phyloP scores from a whole-genome alignment of 2,888 invertebrate species.

The Cephus runcator region DNA sequence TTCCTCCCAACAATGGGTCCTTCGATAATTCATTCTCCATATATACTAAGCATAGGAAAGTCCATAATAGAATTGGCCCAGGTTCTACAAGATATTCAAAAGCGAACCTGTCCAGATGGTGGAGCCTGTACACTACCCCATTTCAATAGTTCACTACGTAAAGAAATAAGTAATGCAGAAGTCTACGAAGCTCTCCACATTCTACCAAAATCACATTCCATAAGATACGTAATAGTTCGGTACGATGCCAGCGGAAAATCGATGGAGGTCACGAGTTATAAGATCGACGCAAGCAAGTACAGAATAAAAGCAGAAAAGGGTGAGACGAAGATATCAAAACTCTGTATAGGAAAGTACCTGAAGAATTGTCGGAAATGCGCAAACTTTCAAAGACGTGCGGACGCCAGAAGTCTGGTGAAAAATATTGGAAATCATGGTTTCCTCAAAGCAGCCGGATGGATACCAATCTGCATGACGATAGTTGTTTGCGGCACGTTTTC shows the following conservation, averaged over 20 bases:
- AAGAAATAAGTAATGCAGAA: constrained; percentile 43
- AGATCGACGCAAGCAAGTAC: constrained; percentile 35
- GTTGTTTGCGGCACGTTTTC: constrained; percentile 75
- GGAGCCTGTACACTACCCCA: constrained; percentile 41
- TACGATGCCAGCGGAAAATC: constrained; percentile 30
- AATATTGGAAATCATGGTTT: constrained; percentile 17
- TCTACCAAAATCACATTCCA: constrained; percentile 42
- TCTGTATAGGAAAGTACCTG: constrained; percentile 41
- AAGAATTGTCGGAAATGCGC: constrained; percentile 49
- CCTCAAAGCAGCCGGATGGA: constrained; percentile 67
- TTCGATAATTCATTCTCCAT: constrained; percentile 49
- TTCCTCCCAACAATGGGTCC: constrained; percentile 36
- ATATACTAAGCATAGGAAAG: constrained; percentile 54
- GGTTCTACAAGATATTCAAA: constrained; percentile 38
- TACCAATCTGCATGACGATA: constrained; percentile 73
- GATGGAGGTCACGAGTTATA: constrained; percentile 41
- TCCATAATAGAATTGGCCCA: constrained; percentile 48
- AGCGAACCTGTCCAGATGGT: constrained; percentile 35
- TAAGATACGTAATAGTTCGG: constrained; percentile 38
- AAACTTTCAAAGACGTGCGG: constrained; percentile 43
- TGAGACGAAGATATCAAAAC: constrained; percentile 36
- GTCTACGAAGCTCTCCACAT: constrained; percentile 52
- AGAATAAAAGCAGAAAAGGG: constrained; percentile 40
- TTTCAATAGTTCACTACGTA: constrained; percentile 33
- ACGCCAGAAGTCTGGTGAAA: constrained; percentile 8